Conservation (phyloP, 1,140 invertebrate species). For the Drosophila persimilis region DNA sequence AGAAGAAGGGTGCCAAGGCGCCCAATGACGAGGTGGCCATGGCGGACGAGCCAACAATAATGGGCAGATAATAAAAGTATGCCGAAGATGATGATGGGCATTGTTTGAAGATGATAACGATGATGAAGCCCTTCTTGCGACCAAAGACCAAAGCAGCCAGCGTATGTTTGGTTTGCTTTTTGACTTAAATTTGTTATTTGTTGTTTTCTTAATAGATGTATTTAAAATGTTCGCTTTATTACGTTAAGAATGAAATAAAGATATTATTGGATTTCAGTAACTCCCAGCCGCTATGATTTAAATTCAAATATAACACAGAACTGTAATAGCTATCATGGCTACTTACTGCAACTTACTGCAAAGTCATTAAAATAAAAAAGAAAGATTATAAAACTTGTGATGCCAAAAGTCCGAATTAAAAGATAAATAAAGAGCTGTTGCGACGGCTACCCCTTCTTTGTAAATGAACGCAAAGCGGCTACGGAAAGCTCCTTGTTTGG, state of each 20-base stretch:
- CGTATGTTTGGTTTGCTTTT: constrained; percentile 37
- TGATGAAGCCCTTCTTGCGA: constrained; percentile 9
- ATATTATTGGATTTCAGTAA: constrained; percentile 41
- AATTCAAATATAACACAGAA: no score
- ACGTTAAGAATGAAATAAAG: constrained; percentile 61
- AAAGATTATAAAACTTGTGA: no score
- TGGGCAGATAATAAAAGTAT: constrained; percentile 87
- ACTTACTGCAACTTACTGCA: no score
- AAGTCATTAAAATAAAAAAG: no score
- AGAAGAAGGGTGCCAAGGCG: constrained; percentile 92
- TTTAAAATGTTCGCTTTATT: constrained; percentile 53
- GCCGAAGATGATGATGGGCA: neutral
- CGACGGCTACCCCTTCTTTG: no score
- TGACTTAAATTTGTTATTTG: constrained; percentile 70
- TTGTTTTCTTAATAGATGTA: constrained; percentile 66
- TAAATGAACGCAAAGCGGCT: no score
- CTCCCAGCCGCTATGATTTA: neutral
- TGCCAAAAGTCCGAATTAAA: no score
- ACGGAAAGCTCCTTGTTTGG: no score
- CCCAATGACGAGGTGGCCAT: constrained; percentile 90
- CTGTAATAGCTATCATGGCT: no score
- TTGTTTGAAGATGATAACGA: neutral
- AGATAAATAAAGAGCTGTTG: no score
- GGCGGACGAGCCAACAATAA: constrained; percentile 92
- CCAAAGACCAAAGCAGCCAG: constrained; percentile 71